Percentiles rank a stretch among this genome's conserved stretches.
Conservation (phyloP, 2,113 vertebrate genomes). For the Sinocyclocheilus grahami region DNA sequence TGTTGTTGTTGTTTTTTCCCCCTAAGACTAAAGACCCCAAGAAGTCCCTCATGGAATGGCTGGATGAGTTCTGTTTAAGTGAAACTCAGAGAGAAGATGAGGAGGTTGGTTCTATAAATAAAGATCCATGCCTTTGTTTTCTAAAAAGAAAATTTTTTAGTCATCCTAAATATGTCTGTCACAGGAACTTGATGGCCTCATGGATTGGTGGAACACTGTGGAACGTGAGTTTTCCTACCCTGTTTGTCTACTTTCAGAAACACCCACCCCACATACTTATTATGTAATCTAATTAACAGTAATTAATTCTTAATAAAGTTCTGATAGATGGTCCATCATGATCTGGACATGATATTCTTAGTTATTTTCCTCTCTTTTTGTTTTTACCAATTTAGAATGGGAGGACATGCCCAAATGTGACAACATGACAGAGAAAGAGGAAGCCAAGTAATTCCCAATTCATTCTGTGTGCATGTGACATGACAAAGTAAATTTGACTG, state of each 20-base stretch:
- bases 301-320: not conserved
- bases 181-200: conserved; percentile 70
- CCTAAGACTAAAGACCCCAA: conserved; percentile 57
- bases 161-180: conserved; percentile 30
- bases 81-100: conserved; percentile 43
- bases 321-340: not conserved
- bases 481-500: not conserved
- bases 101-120: conserved; percentile 57
- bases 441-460: conserved; percentile 70
- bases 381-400: conserved; percentile 67
- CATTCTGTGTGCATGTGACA: not conserved
- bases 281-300: not conserved
- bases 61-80: conserved; percentile 66
- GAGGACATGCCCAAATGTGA: conserved; percentile 67
- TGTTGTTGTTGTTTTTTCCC: not conserved
- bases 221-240: conserved; percentile 65
- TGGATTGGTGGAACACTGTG: conserved; percentile 77
- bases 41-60: conserved; percentile 66
- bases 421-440: conserved; percentile 77
- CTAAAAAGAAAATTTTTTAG: not conserved
- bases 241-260: not conserved
- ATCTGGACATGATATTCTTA: not conserved
- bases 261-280: not conserved
- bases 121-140: not conserved
- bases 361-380: not conserved